Conservation (phyloP, 2,888 invertebrate genomes). For the Drosophila subquinaria region DNA sequence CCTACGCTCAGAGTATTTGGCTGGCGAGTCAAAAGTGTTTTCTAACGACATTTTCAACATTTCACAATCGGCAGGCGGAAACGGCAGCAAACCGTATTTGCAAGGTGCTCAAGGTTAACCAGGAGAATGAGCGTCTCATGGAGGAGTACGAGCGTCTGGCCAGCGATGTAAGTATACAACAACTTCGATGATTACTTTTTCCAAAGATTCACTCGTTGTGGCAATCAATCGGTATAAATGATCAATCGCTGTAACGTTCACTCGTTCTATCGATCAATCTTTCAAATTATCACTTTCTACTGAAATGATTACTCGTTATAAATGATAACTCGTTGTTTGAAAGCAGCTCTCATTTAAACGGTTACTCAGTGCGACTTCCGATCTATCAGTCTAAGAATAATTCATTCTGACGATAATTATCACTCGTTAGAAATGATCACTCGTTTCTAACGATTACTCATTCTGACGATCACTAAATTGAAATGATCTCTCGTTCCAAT, state of each 20-base stretch:
- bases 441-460: neutral
- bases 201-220: neutral
- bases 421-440: neutral
- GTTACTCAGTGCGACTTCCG: neutral
- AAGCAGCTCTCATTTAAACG: no score
- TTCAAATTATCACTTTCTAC: neutral
- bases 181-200: neutral
- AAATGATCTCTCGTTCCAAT: no score
- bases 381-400: no score
- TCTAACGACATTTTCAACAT: conserved; percentile 40
- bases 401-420: no score
- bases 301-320: no score
- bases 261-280: neutral
- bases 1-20: conserved; percentile 59
- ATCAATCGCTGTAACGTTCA: neutral
- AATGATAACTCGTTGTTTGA: neutral
- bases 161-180: conserved; percentile 93
- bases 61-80: conserved; percentile 92
- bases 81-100: conserved; percentile 99
- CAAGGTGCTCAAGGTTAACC: conserved; percentile 99
- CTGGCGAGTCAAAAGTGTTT: conserved; percentile 45
- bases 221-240: neutral
- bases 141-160: conserved; percentile 99
- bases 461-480: neutral
- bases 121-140: conserved; percentile 99